phyloP scores from a whole-genome alignment of 2,888 invertebrate species.

The Matsumyia berberina region DNA sequence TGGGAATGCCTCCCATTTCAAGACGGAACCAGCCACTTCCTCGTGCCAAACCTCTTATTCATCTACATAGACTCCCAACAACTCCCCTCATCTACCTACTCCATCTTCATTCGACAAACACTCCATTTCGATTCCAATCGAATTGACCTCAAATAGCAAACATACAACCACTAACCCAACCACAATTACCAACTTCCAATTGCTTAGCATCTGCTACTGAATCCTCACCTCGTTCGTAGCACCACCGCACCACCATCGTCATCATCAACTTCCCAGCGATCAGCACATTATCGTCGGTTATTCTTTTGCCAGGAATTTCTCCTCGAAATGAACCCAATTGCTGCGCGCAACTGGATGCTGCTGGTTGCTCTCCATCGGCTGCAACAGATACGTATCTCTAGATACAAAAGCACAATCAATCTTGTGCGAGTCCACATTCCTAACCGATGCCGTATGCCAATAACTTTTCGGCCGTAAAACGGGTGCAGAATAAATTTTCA shows the following conservation, averaged over 20 bases:
- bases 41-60: too few relatives aligned
- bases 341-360: conserved; percentile 33
- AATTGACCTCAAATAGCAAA: conserved; percentile 52
- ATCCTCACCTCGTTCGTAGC: conserved; percentile 42
- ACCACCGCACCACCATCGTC: conserved; percentile 16
- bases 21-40: too few relatives aligned
- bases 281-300: conserved; percentile 69
- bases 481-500: conserved; percentile 43
- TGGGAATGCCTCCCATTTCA: too few relatives aligned
- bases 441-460: conserved; percentile 53
- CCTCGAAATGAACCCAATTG: conserved; percentile 58
- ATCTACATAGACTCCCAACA: too few relatives aligned
- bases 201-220: conserved; percentile 59
- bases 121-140: conserved; percentile 7
- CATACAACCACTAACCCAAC: conserved; percentile 55
- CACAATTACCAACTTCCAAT: conserved; percentile 51
- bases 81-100: neutral
- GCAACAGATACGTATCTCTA: conserved; percentile 43
- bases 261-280: conserved; percentile 1
- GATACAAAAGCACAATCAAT: conserved; percentile 63
- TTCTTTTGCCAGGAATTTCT: conserved; percentile 66
- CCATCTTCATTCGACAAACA: too few relatives aligned
- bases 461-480: conserved; percentile 33
- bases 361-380: conserved; percentile 22
- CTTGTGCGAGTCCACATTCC: conserved; percentile 65